Evolutionary conservation across 2,888 invertebrate species (phyloP).

Genomic region (Athetis lepigone): DNA sequence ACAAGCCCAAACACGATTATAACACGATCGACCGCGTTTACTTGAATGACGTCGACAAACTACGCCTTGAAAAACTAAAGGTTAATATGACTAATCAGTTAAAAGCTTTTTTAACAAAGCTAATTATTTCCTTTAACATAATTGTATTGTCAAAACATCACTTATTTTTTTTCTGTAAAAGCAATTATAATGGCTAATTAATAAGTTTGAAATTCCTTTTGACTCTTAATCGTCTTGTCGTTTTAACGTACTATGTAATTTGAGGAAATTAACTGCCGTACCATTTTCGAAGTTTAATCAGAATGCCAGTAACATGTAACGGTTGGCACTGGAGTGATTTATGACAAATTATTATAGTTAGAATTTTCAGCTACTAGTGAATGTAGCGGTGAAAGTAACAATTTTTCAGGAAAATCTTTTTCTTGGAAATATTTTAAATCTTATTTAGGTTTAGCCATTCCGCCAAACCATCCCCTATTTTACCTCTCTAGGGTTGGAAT

Average conservation of each 20-base stretch:
- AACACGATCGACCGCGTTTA: no score
- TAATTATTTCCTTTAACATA: background rate
- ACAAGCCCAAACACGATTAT: no score
- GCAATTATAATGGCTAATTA: slow-evolving; percentile 8
- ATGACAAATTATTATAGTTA: slow-evolving; percentile 19
- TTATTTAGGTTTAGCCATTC: no score
- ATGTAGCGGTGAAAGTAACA: slow-evolving; percentile 13
- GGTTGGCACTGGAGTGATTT: slow-evolving; percentile 50
- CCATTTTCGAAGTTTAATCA: slow-evolving; percentile 45
- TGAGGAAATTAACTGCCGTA: slow-evolving; percentile 43
- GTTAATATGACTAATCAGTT: background rate
- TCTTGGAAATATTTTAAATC: no score
- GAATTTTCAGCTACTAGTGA: slow-evolving; percentile 15
- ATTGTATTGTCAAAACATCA: slow-evolving; percentile 15
- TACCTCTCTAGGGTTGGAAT: no score
- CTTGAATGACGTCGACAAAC: background rate
- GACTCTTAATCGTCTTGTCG: slow-evolving; percentile 32
- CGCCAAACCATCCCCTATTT: no score
- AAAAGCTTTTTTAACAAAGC: slow-evolving; percentile 5
- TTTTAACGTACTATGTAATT: slow-evolving; percentile 35
- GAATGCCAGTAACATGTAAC: slow-evolving; percentile 49
- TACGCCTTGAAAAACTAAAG: background rate
- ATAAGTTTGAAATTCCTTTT: slow-evolving; percentile 40
- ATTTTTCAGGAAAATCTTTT: background rate
- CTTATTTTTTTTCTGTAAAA: slow-evolving; percentile 3